phyloP scores from a whole-genome alignment of 35 echinoderm and acorn worm species.

The Holothuria glaberrima region DNA sequence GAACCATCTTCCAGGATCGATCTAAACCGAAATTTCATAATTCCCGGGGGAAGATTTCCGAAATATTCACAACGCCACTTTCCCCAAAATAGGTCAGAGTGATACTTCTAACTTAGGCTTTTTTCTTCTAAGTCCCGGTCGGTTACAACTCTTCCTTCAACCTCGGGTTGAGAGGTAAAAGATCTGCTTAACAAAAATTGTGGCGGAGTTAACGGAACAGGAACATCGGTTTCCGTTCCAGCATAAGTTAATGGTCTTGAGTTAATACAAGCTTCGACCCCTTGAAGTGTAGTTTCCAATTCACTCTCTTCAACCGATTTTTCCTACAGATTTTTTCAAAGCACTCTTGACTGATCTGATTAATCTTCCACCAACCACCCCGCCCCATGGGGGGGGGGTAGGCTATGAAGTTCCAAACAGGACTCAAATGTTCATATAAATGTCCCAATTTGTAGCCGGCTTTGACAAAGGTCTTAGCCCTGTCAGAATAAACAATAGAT shows the following conservation, averaged over 20 bases:
- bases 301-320: background rate
- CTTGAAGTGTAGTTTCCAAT: slow-evolving; percentile 14
- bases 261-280: too few relatives aligned
- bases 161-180: background rate
- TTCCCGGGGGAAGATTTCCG: background rate
- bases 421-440: slow-evolving; percentile 10
- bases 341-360: too few relatives aligned
- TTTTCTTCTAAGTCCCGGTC: slow-evolving; percentile 3
- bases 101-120: background rate
- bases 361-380: slow-evolving; percentile 36
- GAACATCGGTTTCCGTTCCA: background rate
- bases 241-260: too few relatives aligned
- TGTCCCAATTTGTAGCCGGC: background rate
- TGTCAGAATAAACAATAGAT: slow-evolving; percentile 16
- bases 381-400: background rate
- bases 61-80: slow-evolving; percentile 18
- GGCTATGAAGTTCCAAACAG: too few relatives aligned
- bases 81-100: too few relatives aligned
- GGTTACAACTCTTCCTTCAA: too few relatives aligned
- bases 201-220: slow-evolving; percentile 4
- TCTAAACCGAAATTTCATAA: slow-evolving; percentile 20
- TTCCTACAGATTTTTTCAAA: slow-evolving; percentile 45
- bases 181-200: slow-evolving; percentile 6
- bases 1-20: background rate
- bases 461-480: background rate